Percentiles rank a stretch among this genome's conserved stretches.
Conservation (phyloP, 2,888 invertebrate species). For the Drosophila nr. fundita region DNA sequence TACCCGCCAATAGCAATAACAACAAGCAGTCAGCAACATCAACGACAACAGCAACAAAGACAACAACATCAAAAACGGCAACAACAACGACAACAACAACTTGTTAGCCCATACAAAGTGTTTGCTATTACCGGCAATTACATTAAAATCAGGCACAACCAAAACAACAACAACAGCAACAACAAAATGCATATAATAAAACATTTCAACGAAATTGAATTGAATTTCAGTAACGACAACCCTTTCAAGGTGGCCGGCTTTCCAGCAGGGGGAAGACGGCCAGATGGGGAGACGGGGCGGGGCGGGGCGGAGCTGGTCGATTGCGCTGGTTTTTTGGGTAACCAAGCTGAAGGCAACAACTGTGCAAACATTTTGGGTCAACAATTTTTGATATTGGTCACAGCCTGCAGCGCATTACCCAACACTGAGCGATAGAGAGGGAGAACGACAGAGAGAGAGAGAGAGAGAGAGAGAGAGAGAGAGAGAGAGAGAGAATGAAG, state of each 20-base stretch:
- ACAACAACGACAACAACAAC: constrained; percentile 32
- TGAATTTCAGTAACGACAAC: constrained; percentile 61
- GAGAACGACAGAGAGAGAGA: neutral
- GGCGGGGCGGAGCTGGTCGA: neutral
- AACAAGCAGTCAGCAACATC: constrained; percentile 8
- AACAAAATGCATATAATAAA: constrained; percentile 63
- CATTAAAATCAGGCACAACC: constrained; percentile 64
- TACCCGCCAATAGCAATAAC: constrained; percentile 26
- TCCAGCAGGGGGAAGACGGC: neutral
- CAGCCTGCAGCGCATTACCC: constrained; percentile 53
- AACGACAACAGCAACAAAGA: constrained; percentile 3
- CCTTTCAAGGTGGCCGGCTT: constrained; percentile 56
- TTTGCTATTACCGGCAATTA: constrained; percentile 68
- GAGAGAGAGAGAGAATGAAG: too few species aligned
- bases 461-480: neutral
- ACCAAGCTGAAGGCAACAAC: constrained; percentile 48
- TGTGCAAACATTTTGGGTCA: constrained; percentile 60
- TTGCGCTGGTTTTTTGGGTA: constrained; percentile 28
- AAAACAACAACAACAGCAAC: constrained; percentile 33
- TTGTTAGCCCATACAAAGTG: constrained; percentile 63
- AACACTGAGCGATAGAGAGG: neutral
- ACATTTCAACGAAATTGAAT: constrained; percentile 73
- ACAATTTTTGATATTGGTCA: constrained; percentile 51
- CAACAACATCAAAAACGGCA: too few species aligned
- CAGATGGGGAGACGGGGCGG: neutral